These are phyloP conservation scores for Augiades crinisus DNA, from an alignment of 2,888 invertebrate genomes.

Conservation along the genomic window DNA sequence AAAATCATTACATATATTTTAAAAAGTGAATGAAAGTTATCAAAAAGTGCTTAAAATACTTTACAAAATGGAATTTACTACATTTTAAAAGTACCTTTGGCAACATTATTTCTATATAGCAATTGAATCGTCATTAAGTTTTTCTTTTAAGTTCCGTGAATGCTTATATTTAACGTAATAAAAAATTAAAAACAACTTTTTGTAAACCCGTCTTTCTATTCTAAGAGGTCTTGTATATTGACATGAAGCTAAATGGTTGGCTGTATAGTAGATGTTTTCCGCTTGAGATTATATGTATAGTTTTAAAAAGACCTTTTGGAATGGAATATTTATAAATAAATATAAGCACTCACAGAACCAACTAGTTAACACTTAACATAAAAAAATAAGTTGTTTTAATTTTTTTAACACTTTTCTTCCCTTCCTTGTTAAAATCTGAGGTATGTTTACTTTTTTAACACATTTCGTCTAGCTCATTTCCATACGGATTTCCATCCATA, in stretches of 20 bases:
- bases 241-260: constrained; percentile 61
- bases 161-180: constrained; percentile 37
- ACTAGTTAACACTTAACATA: constrained; percentile 63
- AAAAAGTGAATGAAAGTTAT: too few species aligned
- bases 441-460: background rate
- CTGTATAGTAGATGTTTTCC: constrained; percentile 72
- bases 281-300: constrained; percentile 65
- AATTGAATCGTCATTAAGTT: constrained; percentile 40
- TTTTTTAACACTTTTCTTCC: too few species aligned
- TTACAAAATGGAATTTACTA: too few species aligned
- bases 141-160: constrained; percentile 41
- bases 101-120: too few species aligned
- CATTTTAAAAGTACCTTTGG: too few species aligned
- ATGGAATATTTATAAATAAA: constrained; percentile 34
- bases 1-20: too few species aligned
- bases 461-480: constrained; percentile 1
- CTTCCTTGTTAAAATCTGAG: too few species aligned
- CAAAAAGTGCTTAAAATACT: too few species aligned
- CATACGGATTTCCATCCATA: too few species aligned
- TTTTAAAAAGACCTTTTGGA: constrained; percentile 44
- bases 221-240: constrained; percentile 44
- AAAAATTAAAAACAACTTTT: background rate
- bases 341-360: constrained; percentile 43
- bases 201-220: too few species aligned
- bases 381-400: constrained; percentile 75